Evolutionary conservation across 2,888 invertebrate genomes (phyloP), one percentile per base, ranked within the genome.

Genomic region (Drosophila neotestacea): DNA sequence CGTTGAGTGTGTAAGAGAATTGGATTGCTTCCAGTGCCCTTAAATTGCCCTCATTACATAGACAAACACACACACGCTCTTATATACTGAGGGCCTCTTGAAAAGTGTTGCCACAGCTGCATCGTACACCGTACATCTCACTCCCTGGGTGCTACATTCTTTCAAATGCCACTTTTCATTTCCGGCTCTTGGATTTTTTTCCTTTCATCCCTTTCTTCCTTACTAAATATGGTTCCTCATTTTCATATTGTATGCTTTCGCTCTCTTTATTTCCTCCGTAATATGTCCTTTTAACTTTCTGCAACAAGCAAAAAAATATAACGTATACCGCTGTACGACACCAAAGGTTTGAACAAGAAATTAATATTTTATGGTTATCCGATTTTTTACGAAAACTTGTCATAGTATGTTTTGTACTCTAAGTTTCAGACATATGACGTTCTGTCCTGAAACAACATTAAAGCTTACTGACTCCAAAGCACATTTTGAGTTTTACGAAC

Each of bases 1-100:
- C 56, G 58, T 61, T 70, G 75, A 70, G 72, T 72, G 73, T 81
- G 75, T 83, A 81, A 72, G 88, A 72, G 78, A 85, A 86, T 80
- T 85, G 86, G 78, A 79, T 83, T 88, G 85, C 83, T 86, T 82
- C 69, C 80, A 85, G 83, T 75, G 75, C 72, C 74, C 88, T 87
- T 87, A 85, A 88, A 88, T 87, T 87, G 86, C 76, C 85, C 87
- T 86, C 87, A 86, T 86, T 88, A 82, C 82, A 82, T 82, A 84
- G 85, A 75, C 82, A 84, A 77, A 82, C 85, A 82, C 70, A 73
- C 73, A 73, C 46, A 66, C 56, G 54, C 32, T 47, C 36, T 44
- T 32, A 42, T 22, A 66, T 47, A 76, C 36, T 56, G 55, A 68
- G 59, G 60, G 47, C 42, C 74, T 66, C 74, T 76, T 75, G 63